These are phyloP conservation scores for Onthophagus taurus DNA, from an alignment of 1,140 invertebrate genomes.

Conservation along the genomic window DNA sequence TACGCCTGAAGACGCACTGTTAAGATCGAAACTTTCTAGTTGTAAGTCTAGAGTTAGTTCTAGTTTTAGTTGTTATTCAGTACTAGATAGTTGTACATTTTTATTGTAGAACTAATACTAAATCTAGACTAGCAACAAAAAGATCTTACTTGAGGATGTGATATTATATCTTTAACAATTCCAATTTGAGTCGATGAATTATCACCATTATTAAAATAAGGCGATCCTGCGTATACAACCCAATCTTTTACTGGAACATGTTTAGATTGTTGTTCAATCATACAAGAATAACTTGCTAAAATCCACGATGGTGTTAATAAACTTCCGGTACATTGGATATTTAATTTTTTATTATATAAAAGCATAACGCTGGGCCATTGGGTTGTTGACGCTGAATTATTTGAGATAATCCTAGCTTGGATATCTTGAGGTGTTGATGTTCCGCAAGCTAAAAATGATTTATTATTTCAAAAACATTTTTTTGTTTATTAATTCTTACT, in stretches of 20 bases:
- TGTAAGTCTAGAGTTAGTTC: too few species aligned
- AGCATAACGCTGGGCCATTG: conserved; percentile 50
- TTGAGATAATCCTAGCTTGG: conserved; percentile 33
- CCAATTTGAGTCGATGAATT: conserved; percentile 31
- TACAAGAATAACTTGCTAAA: conserved; percentile 49
- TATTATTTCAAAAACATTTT: too few species aligned
- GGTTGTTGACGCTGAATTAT: background rate
- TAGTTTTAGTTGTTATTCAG: too few species aligned
- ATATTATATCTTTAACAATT: conserved; percentile 40
- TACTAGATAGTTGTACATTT: background rate
- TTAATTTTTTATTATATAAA: conserved; percentile 43
- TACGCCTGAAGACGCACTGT: too few species aligned
- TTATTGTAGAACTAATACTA: background rate
- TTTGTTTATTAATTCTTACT: conserved; percentile 32
- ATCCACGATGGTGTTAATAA: conserved; percentile 49
- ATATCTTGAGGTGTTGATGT: conserved; percentile 34
- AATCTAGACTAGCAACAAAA: too few species aligned
- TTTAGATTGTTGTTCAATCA: conserved; percentile 21
- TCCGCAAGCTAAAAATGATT: conserved; percentile 39
- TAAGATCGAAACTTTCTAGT: too few species aligned
- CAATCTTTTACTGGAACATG: conserved; percentile 29
- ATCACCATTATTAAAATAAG: conserved; percentile 31
- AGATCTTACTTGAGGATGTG: conserved; percentile 40
- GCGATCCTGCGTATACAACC: conserved; percentile 41
- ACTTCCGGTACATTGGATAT: conserved; percentile 47